A percentile compares a stretch with the other conserved stretches of the same genome.
Evolutionary conservation across 2,888 invertebrate species (phyloP).

Genomic region (Yponomeuta evonymella): DNA sequence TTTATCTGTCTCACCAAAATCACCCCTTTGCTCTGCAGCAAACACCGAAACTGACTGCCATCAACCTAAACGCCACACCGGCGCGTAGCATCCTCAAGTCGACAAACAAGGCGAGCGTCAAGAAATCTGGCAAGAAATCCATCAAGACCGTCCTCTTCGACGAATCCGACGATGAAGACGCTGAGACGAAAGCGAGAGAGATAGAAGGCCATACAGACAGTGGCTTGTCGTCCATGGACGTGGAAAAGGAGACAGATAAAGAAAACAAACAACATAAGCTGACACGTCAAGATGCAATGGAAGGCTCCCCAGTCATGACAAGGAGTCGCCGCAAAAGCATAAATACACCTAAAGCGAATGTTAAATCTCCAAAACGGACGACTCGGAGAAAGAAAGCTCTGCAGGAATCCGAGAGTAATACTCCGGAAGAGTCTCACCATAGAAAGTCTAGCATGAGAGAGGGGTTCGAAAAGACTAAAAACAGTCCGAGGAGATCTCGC

Average conservation of each 20-base stretch:
- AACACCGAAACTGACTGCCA: constrained; percentile 35
- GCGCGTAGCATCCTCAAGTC: constrained; percentile 59
- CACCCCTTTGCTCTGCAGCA: constrained; percentile 16
- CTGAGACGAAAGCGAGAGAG: constrained; percentile 15
- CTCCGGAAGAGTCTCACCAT: neutral
- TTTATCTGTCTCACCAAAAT: too few relatives aligned
- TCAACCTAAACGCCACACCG: constrained; percentile 49
- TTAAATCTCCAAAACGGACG: constrained; percentile 26
- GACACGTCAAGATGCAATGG: constrained; percentile 40
- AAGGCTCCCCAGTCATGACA: constrained; percentile 38
- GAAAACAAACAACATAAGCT: constrained; percentile 33
- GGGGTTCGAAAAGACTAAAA: neutral
- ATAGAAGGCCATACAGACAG: constrained; percentile 22
- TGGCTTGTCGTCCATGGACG: constrained; percentile 31
- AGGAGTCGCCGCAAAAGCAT: constrained; percentile 45
- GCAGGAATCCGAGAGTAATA: neutral
- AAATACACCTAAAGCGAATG: constrained; percentile 25
- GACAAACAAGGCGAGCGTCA: constrained; percentile 22
- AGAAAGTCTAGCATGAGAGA: neutral
- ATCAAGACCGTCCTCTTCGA: constrained; percentile 56
- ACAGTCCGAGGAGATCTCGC: neutral
- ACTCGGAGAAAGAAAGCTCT: neutral
- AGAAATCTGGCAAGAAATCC: constrained; percentile 39
- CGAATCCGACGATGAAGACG: constrained; percentile 29
- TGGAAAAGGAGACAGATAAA: constrained; percentile 33